These are phyloP conservation scores for Luidia sarsii DNA, from an alignment of 53 echinoderm and acorn worm genomes.

Conservation along the genomic window DNA sequence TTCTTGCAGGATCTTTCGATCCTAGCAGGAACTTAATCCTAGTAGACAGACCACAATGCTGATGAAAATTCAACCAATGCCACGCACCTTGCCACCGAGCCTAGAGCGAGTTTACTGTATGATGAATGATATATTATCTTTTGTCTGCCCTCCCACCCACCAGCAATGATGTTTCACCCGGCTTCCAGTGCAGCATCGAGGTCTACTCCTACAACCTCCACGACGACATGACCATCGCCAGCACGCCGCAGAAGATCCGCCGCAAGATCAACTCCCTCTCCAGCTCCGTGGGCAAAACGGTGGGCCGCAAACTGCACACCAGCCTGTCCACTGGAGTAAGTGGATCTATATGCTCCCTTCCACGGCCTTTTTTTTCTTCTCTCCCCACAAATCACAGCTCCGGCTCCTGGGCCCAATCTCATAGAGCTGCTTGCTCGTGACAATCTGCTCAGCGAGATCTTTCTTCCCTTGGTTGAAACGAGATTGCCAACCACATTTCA, in stretches of 20 bases:
- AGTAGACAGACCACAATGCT: too few species aligned
- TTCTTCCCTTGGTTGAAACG: too few species aligned
- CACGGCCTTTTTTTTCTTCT: not conserved
- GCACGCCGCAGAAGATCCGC: conserved; percentile 94
- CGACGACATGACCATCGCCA: conserved; percentile 99
- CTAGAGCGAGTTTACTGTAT: too few species aligned
- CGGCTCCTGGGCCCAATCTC: too few species aligned
- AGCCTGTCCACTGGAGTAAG: conserved; percentile 54
- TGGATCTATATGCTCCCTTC: not conserved
- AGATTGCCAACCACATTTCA: too few species aligned
- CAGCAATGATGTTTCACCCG: conserved; percentile 86
- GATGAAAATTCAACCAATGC: too few species aligned
- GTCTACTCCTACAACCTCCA: conserved; percentile 99
- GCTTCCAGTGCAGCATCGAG: conserved; percentile 78
- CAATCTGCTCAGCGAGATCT: too few species aligned
- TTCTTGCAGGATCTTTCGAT: too few species aligned
- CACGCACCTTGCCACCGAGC: too few species aligned
- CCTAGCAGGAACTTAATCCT: too few species aligned
- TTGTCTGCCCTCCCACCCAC: not conserved
- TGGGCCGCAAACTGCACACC: conserved; percentile 59
- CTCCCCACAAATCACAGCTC: too few species aligned
- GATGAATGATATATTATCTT: not conserved
- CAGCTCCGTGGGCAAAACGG: conserved; percentile 69
- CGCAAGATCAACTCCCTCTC: conserved; percentile 88
- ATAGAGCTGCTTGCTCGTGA: too few species aligned